Percentiles rank a stretch among this genome's conserved stretches.
phyloP scores from a whole-genome alignment of 2,113 vertebrate genomes.

The Aspiorhynchus laticeps region DNA sequence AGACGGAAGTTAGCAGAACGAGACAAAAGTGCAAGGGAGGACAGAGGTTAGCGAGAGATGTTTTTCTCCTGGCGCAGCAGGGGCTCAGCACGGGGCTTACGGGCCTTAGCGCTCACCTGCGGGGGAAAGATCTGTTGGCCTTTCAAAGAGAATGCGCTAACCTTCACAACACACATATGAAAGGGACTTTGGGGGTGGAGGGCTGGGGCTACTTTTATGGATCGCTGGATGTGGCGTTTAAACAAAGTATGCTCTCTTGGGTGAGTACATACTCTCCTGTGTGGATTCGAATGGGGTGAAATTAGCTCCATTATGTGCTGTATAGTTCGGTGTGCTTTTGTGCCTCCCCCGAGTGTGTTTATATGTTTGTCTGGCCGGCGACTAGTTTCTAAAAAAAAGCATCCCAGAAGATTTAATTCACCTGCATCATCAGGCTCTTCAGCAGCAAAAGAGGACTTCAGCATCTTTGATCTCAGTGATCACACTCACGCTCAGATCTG shows the following conservation, averaged over 20 bases:
- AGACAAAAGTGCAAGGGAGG: constrained; percentile 38
- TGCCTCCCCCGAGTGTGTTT: constrained; percentile 1
- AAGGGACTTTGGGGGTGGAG: constrained; percentile 35
- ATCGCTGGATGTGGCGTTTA: constrained; percentile 2
- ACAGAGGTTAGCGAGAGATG: background rate
- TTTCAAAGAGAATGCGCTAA: constrained; percentile 48
- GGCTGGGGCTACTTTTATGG: constrained; percentile 39
- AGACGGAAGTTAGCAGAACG: constrained; percentile 33
- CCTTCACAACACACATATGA: constrained; percentile 54
- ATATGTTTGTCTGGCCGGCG: background rate
- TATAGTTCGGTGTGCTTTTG: background rate
- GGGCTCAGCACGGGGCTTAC: constrained; percentile 25
- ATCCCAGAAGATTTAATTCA: background rate
- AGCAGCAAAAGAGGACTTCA: background rate
- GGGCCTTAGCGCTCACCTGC: constrained; percentile 21
- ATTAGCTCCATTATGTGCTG: background rate
- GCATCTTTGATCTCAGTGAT: constrained; percentile 5
- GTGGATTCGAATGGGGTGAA: background rate
- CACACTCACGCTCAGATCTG: background rate
- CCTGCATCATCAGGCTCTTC: background rate
- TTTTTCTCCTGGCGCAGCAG: constrained; percentile 50
- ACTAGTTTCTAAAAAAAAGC: background rate
- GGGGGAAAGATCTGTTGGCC: constrained; percentile 41
- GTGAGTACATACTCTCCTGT: background rate
- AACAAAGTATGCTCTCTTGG: background rate